These are phyloP conservation scores for Melangyna quadrimaculata DNA, from an alignment of 2,888 invertebrate genomes.

Conservation along the genomic window DNA sequence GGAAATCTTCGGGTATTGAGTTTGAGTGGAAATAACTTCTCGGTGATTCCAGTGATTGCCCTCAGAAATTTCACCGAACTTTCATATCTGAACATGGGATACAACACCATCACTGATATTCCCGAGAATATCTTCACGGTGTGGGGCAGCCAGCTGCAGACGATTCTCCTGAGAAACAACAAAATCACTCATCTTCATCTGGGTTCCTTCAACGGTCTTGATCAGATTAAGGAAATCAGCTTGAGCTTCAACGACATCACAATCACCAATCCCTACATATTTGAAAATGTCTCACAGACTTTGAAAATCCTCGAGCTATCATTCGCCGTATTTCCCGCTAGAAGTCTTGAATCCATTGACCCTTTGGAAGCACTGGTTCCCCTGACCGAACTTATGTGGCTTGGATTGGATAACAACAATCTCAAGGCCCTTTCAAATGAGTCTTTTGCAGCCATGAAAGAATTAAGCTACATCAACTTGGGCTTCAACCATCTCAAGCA, in stretches of 20 bases:
- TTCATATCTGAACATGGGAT: slow-evolving; percentile 93
- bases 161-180: slow-evolving; percentile 91
- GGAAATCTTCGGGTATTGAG: slow-evolving; percentile 88
- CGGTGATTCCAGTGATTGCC: slow-evolving; percentile 86
- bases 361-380: slow-evolving; percentile 89
- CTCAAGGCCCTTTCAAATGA: slow-evolving; percentile 87
- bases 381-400: slow-evolving; percentile 88
- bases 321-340: slow-evolving; percentile 88
- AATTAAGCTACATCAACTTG: slow-evolving; percentile 90
- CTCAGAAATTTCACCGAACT: slow-evolving; percentile 88
- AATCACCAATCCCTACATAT: slow-evolving; percentile 90
- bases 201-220: slow-evolving; percentile 87
- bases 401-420: slow-evolving; percentile 94
- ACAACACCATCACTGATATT: slow-evolving; percentile 91
- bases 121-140: slow-evolving; percentile 87
- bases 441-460: slow-evolving; percentile 86
- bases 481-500: slow-evolving; percentile 91
- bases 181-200: slow-evolving; percentile 88
- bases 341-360: slow-evolving; percentile 82
- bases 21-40: slow-evolving; percentile 90
- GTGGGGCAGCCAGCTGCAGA: slow-evolving; percentile 91
- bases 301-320: slow-evolving; percentile 93
- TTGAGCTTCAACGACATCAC: slow-evolving; percentile 95
- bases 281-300: slow-evolving; percentile 88
- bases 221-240: slow-evolving; percentile 92